Evolutionary conservation across 2,797 vertebrate genomes (phyloP).

Genomic region (Dicrostonyx torquatus): DNA sequence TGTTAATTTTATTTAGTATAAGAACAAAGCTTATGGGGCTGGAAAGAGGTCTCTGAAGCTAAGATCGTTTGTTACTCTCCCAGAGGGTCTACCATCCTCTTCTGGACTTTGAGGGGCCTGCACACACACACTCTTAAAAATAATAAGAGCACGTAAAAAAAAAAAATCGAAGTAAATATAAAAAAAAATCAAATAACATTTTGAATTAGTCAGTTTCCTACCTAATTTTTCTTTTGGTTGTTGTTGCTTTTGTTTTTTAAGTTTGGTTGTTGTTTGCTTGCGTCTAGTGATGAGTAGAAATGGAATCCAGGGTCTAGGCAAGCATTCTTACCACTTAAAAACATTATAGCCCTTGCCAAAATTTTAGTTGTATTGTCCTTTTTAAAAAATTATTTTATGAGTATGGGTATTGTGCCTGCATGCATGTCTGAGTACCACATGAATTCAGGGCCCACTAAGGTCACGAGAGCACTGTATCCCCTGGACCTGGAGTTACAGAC

Average conservation of each 20-base stretch:
- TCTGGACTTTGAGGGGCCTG: not conserved
- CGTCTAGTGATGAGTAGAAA: not conserved
- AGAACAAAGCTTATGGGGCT: not conserved
- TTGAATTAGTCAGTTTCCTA: not conserved
- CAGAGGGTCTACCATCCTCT: not conserved
- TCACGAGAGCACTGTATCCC: not conserved
- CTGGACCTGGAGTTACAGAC: not conserved
- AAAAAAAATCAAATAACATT: not conserved
- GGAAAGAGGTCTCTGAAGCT: not conserved
- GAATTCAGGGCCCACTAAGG: not conserved
- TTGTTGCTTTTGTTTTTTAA: not conserved
- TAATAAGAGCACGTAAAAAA: not conserved
- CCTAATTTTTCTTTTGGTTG: not conserved
- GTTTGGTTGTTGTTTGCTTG: not conserved
- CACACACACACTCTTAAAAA: not conserved
- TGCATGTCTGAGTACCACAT: not conserved
- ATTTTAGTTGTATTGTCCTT: not conserved
- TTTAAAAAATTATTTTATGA: not conserved
- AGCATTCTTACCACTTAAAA: not conserved
- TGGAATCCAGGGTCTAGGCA: not conserved
- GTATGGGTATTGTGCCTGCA: not conserved
- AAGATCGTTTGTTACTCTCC: not conserved
- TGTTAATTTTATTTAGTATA: not conserved
- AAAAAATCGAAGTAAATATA: not conserved
- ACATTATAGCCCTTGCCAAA: not conserved